Percentiles rank a stretch among this genome's conserved stretches.
phyloP scores from a whole-genome alignment of 2,797 vertebrate species.

The Paramormyrops hopkinsi region DNA sequence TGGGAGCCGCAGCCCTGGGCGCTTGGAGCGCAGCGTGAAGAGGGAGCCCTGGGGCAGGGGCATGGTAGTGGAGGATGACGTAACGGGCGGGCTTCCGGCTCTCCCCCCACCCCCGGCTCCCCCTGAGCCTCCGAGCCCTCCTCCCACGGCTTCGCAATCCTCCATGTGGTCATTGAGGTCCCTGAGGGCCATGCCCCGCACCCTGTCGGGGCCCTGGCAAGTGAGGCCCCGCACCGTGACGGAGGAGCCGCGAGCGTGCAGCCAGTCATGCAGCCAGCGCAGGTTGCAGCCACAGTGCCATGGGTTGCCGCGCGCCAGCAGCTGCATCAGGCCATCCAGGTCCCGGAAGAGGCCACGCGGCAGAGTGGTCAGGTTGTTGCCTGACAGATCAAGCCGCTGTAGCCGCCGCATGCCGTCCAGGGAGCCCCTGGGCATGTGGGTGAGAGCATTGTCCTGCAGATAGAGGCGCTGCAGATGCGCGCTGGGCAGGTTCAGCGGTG shows the following conservation, averaged over 20 bases:
- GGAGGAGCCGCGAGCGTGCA: constrained; percentile 65
- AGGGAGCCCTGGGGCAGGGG: constrained; percentile 78
- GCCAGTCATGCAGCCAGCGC: constrained; percentile 87
- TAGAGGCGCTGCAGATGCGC: constrained; percentile 76
- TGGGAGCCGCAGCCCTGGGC: constrained; percentile 71
- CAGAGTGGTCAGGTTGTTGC: constrained; percentile 89
- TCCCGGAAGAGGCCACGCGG: constrained; percentile 83
- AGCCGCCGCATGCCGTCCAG: constrained; percentile 75
- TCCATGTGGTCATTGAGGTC: constrained; percentile 81
- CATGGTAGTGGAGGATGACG: constrained; percentile 51
- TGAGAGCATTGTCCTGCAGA: constrained; percentile 88
- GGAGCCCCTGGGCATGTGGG: constrained; percentile 74
- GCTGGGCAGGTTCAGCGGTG: constrained; percentile 78
- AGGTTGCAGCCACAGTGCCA: constrained; percentile 92
- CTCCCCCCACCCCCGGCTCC: constrained; percentile 50
- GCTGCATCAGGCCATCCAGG: constrained; percentile 75
- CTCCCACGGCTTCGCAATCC: constrained; percentile 68
- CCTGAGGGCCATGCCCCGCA: constrained; percentile 75
- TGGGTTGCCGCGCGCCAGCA: constrained; percentile 82
- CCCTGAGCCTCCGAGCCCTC: constrained; percentile 48
- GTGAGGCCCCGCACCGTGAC: constrained; percentile 82
- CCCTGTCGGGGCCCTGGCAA: constrained; percentile 80
- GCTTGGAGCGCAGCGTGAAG: constrained; percentile 75
- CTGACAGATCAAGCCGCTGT: constrained; percentile 83
- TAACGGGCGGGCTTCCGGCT: constrained; percentile 46